These are phyloP conservation scores for Darevskia nairensis DNA, from an alignment of 2,797 vertebrate species.

Conservation along the genomic window DNA sequence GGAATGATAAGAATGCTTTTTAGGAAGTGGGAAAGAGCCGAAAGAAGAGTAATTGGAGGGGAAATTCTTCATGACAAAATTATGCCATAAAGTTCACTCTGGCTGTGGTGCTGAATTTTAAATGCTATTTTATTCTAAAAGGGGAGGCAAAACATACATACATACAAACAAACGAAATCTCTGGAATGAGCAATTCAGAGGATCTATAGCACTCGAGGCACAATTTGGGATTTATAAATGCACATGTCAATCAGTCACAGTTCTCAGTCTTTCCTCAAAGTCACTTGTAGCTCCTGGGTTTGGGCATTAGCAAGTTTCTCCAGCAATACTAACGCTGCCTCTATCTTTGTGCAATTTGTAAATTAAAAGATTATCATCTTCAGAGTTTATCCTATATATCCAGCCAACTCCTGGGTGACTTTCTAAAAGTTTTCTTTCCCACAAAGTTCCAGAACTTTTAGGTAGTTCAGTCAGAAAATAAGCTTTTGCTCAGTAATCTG, in stretches of 20 bases:
- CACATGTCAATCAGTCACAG: slow-evolving; percentile 4
- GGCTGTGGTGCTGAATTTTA: slow-evolving; percentile 19
- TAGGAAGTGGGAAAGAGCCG: slow-evolving; percentile 8
- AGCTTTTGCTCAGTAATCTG: neutral
- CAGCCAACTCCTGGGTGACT: neutral
- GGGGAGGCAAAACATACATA: neutral
- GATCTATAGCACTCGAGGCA: slow-evolving; percentile 9
- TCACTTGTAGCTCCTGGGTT: slow-evolving; percentile 3
- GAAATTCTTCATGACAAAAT: slow-evolving; percentile 27
- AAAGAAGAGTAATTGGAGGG: slow-evolving; percentile 19
- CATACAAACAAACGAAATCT: neutral
- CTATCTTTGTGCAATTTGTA: slow-evolving; percentile 10
- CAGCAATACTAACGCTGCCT: neutral
- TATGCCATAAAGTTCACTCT: slow-evolving; percentile 17
- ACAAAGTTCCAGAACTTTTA: neutral
- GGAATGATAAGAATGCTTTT: slow-evolving; percentile 17
- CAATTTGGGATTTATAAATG: slow-evolving; percentile 15
- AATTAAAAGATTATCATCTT: slow-evolving; percentile 24
- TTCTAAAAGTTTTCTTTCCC: slow-evolving; percentile 9
- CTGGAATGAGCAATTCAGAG: slow-evolving; percentile 9
- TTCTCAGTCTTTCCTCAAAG: slow-evolving; percentile 3
- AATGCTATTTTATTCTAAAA: slow-evolving; percentile 27
- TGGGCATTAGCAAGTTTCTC: neutral
- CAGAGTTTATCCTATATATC: neutral
- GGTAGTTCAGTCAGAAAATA: neutral